Conservation (phyloP, 2,113 vertebrate genomes). For the Syngnathus floridae region DNA sequence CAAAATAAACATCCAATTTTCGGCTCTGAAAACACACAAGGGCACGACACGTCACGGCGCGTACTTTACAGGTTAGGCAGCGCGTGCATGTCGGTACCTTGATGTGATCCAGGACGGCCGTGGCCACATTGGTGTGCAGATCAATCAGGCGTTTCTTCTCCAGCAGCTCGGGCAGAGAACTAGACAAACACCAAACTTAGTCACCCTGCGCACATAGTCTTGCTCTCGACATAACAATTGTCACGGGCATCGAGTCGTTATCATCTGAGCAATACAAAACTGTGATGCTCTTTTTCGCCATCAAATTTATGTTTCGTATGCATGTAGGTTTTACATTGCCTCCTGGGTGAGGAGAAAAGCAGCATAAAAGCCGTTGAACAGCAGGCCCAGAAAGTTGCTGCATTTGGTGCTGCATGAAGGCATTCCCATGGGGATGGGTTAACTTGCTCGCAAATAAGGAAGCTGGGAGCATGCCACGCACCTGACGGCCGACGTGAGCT, state of each 20-base stretch:
- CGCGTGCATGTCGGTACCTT: constrained; percentile 70
- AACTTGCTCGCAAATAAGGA: too few species aligned
- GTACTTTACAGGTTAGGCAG: too few species aligned
- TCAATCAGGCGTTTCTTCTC: constrained; percentile 97
- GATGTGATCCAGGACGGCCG: constrained; percentile 95
- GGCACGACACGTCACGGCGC: neutral
- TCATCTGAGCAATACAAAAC: too few species aligned
- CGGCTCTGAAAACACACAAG: constrained; percentile 73
- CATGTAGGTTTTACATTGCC: neutral
- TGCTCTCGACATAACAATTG: too few species aligned
- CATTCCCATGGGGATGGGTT: too few species aligned
- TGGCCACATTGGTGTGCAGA: constrained; percentile 97
- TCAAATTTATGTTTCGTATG: too few species aligned
- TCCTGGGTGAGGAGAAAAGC: neutral
- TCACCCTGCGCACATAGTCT: too few species aligned
- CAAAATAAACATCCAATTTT: constrained; percentile 96
- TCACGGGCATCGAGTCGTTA: too few species aligned
- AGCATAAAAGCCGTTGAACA: neutral
- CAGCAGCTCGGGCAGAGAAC: constrained; percentile 93
- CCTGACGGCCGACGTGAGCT: constrained; percentile 97
- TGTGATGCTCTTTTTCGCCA: too few species aligned
- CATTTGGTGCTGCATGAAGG: too few species aligned
- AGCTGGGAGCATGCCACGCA: constrained; percentile 30
- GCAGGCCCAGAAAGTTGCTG: too few species aligned
- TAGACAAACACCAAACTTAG: constrained; percentile 34